A percentile compares a stretch with the other conserved stretches of the same genome.
Conservation (phyloP, 2,888 invertebrate genomes). For the Synergus itoensis region DNA sequence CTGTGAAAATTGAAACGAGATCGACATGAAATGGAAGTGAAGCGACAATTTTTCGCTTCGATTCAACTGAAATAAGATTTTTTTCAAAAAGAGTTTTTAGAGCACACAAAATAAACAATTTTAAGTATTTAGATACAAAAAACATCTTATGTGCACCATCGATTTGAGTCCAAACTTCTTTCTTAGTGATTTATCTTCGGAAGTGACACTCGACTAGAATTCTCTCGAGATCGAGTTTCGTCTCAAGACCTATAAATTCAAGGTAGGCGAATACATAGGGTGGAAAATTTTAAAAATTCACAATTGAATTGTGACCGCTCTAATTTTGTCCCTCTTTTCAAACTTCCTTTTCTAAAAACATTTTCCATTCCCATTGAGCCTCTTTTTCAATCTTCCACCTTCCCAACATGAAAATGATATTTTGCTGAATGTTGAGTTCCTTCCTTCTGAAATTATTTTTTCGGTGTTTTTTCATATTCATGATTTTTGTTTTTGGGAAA, state of each 20-base stretch:
- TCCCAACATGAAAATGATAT: too few relatives aligned
- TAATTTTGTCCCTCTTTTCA: too few relatives aligned
- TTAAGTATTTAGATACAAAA: not conserved
- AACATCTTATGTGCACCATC: not conserved
- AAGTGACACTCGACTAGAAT: not conserved
- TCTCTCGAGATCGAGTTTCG: not conserved
- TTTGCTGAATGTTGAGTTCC: too few relatives aligned
- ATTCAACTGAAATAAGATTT: slow-evolving; percentile 40
- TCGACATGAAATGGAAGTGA: not conserved
- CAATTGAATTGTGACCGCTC: not conserved
- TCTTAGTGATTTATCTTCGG: not conserved
- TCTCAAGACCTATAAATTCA: not conserved
- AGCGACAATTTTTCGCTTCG: slow-evolving; percentile 7
- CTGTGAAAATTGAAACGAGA: slow-evolving; percentile 19
- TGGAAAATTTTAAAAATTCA: not conserved
- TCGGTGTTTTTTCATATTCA: too few relatives aligned
- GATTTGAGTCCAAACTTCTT: not conserved
- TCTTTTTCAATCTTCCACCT: too few relatives aligned
- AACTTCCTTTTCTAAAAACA: too few relatives aligned
- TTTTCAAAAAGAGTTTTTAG: not conserved
- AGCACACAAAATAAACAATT: not conserved
- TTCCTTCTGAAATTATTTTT: too few relatives aligned
- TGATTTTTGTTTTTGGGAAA: too few relatives aligned
- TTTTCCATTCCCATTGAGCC: too few relatives aligned
- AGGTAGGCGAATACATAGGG: too few relatives aligned